Evolutionary conservation across 2,797 vertebrate genomes (phyloP).

Genomic region (Brachyrhaphis roseni): DNA sequence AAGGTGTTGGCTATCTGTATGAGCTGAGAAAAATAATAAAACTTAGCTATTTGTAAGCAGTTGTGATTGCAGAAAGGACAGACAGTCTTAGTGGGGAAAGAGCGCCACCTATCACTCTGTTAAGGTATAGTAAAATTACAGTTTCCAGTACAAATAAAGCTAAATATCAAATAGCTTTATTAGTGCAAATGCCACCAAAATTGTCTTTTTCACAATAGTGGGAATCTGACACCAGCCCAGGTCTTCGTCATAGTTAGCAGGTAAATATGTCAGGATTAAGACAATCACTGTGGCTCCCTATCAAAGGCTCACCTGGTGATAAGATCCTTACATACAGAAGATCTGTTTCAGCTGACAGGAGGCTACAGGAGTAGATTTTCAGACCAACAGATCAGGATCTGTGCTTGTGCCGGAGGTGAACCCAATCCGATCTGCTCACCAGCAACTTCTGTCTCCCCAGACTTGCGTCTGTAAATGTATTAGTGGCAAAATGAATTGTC

Average conservation of each 20-base stretch:
- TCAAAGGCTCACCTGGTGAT: conserved; percentile 20
- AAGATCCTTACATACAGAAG: conserved; percentile 26
- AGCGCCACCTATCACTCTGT: background rate
- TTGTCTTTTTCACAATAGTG: background rate
- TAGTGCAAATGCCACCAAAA: background rate
- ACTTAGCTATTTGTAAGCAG: background rate
- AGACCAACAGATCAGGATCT: conserved; percentile 14
- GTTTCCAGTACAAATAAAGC: background rate
- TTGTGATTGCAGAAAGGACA: background rate
- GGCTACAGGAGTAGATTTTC: conserved; percentile 47
- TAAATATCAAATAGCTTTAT: background rate
- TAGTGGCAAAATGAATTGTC: background rate
- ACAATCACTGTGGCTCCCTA: background rate
- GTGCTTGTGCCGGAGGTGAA: conserved; percentile 25
- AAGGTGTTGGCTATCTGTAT: background rate
- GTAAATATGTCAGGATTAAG: background rate
- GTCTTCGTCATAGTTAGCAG: background rate
- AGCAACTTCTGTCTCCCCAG: conserved; percentile 17
- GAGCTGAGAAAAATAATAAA: background rate
- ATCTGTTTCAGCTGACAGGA: conserved; percentile 25
- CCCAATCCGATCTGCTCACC: conserved; percentile 25
- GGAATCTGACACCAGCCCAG: background rate
- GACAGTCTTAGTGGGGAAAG: background rate
- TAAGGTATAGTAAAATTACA: background rate
- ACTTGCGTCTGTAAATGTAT: conserved; percentile 11